These are phyloP conservation scores for Rhinopomastus cyanomelas DNA, from an alignment of 2,113 vertebrate species.

Conservation along the genomic window DNA sequence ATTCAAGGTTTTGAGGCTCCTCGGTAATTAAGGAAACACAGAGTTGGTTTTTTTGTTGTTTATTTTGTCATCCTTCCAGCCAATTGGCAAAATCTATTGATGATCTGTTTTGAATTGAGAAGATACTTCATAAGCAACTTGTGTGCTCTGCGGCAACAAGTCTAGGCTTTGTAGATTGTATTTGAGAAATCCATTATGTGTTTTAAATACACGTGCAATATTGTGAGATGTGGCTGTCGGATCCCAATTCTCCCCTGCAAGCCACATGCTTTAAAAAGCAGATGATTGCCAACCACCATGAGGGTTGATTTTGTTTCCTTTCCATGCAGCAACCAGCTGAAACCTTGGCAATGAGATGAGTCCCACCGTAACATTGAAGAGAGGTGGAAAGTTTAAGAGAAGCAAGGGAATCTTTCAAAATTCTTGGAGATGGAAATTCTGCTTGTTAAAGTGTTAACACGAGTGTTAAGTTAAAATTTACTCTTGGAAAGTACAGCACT, in stretches of 20 bases:
- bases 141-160: not conserved
- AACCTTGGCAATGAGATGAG: not conserved
- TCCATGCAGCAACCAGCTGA: not conserved
- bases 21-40: too few relatives aligned
- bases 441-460: conserved; percentile 14
- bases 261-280: not conserved
- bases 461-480: not conserved
- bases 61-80: not conserved
- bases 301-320: not conserved
- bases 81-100: not conserved
- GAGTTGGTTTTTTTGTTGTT: too few relatives aligned
- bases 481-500: not conserved
- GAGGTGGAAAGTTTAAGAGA: not conserved
- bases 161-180: not conserved
- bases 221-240: not conserved
- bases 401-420: not conserved
- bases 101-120: not conserved
- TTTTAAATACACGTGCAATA: not conserved
- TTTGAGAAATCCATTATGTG: not conserved
- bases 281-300: not conserved
- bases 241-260: not conserved
- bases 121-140: not conserved
- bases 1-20: not conserved
- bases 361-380: not conserved
- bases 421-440: conserved; percentile 29